A percentile compares a stretch with the other conserved stretches of the same genome.
Evolutionary conservation across 2,888 invertebrate genomes (phyloP).

Genomic region (Caenorhabditis sp.): DNA sequence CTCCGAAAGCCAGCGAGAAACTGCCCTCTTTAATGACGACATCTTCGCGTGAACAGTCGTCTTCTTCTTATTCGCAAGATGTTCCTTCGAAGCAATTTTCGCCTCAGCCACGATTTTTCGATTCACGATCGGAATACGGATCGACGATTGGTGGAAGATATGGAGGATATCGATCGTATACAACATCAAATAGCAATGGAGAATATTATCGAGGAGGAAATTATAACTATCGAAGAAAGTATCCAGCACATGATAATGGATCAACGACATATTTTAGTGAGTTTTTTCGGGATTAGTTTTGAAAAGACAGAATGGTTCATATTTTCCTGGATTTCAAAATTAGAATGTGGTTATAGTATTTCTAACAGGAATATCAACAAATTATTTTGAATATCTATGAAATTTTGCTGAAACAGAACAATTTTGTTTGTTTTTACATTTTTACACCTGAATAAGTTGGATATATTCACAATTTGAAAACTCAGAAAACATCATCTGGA

Average conservation of each 20-base stretch:
- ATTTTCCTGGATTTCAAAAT: too few relatives aligned
- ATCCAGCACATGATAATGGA: not conserved
- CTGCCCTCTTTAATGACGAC: too few relatives aligned
- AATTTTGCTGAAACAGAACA: too few relatives aligned
- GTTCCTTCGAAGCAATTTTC: not conserved
- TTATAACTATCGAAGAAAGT: not conserved
- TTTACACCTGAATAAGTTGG: too few relatives aligned
- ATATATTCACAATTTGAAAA: not conserved
- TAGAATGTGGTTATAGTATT: too few relatives aligned
- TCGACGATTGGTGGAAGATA: not conserved
- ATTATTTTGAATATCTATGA: too few relatives aligned
- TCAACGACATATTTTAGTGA: not conserved
- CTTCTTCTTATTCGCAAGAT: not conserved
- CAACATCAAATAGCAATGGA: constrained; percentile 1
- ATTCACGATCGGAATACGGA: constrained; percentile 21
- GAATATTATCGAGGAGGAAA: constrained; percentile 11
- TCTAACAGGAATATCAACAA: too few relatives aligned
- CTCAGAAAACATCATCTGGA: not conserved
- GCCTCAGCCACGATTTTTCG: constrained; percentile 27
- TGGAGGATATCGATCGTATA: not conserved
- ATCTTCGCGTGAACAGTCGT: not conserved
- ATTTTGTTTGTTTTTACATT: too few relatives aligned
- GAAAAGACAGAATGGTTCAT: not conserved
- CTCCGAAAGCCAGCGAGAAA: not conserved
- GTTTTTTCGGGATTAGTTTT: not conserved